phyloP scores from a whole-genome alignment of 92 coral and sea anemone species.

The Actinernus sp. region DNA sequence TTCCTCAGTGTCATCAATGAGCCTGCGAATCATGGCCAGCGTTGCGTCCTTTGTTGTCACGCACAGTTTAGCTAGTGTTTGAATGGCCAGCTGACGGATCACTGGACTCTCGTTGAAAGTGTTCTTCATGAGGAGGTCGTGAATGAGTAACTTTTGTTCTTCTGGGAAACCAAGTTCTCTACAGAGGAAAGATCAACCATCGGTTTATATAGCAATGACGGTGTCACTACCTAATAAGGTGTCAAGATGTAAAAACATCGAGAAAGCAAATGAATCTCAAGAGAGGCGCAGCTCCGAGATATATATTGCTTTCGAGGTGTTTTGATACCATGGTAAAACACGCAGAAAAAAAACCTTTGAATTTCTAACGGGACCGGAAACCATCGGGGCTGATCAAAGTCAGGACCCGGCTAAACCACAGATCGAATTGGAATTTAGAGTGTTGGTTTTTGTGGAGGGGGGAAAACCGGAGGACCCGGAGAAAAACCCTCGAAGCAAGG shows the following conservation, averaged over 20 bases:
- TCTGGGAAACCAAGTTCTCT: slow-evolving; percentile 69
- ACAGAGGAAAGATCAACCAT: neutral
- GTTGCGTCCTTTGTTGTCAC: slow-evolving; percentile 50
- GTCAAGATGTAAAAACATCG: neutral
- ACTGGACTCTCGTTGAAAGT: slow-evolving; percentile 17
- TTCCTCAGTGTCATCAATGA: slow-evolving; percentile 49
- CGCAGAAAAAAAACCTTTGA: too few relatives aligned
- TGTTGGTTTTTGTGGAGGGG: too few relatives aligned
- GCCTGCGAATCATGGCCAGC: slow-evolving; percentile 72
- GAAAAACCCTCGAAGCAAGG: too few relatives aligned
- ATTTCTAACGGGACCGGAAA: too few relatives aligned
- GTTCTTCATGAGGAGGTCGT: slow-evolving; percentile 39
- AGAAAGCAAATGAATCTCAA: too few relatives aligned
- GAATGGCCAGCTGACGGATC: slow-evolving; percentile 40
- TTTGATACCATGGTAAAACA: too few relatives aligned
- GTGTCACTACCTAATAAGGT: neutral
- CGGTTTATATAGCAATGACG: neutral
- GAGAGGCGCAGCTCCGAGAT: too few relatives aligned
- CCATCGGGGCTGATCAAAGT: too few relatives aligned
- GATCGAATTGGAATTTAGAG: too few relatives aligned
- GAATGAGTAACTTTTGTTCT: slow-evolving; percentile 47
- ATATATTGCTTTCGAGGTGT: too few relatives aligned
- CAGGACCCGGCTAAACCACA: too few relatives aligned
- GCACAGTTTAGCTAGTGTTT: slow-evolving; percentile 58
- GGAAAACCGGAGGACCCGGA: too few relatives aligned